These are phyloP conservation scores for Auanema sp. DNA, from an alignment of 2,888 invertebrate genomes.

Conservation along the genomic window DNA sequence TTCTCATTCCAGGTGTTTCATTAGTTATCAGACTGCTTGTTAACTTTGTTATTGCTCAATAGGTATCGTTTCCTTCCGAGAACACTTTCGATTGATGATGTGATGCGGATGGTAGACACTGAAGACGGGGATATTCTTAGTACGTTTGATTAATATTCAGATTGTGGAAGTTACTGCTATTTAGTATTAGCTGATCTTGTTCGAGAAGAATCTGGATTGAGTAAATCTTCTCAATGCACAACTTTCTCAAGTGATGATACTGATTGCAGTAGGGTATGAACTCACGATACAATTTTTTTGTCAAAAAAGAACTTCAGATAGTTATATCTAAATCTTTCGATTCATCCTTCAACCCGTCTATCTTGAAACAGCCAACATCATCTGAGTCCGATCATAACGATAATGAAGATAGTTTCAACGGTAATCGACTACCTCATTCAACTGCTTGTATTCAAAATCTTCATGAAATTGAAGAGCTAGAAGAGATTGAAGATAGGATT, in stretches of 20 bases:
- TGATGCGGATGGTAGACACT: constrained; percentile 52
- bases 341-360: constrained; percentile 6
- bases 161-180: constrained; percentile 38
- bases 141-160: neutral
- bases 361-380: constrained; percentile 3
- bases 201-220: constrained; percentile 38
- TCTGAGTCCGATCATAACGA: neutral
- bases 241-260: constrained; percentile 27
- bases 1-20: constrained; percentile 17
- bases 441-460: constrained; percentile 13
- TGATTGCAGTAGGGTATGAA: neutral
- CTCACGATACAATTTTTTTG: constrained; percentile 16
- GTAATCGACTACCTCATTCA: constrained; percentile 6
- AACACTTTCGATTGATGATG: constrained; percentile 57
- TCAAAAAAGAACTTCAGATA: neutral
- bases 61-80: constrained; percentile 39
- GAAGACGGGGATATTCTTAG: constrained; percentile 34
- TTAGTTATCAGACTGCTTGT: neutral
- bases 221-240: constrained; percentile 19
- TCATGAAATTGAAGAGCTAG: constrained; percentile 43
- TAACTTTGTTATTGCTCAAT: too few species aligned
- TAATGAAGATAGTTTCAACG: too few species aligned
- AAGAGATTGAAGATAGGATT: constrained; percentile 51
- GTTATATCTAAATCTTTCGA: constrained; percentile 2
- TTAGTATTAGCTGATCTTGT: constrained; percentile 44